Conservation (phyloP, 2,113 vertebrate genomes). For the Rhodinocichla rosea region DNA sequence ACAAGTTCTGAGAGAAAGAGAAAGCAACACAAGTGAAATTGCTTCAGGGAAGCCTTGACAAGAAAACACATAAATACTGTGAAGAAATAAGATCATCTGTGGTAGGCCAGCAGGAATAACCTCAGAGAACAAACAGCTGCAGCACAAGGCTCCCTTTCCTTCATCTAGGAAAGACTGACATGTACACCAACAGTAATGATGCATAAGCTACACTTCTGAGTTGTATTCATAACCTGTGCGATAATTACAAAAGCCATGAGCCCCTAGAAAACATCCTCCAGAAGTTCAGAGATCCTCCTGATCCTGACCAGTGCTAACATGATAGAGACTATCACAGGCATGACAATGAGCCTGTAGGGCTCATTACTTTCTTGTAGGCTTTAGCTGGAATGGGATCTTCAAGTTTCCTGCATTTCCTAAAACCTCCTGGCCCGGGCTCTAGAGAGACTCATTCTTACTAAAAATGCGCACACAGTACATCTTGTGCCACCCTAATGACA, state of each 20-base stretch:
- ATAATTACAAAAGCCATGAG: neutral
- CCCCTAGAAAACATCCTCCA: neutral
- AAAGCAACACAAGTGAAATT: neutral
- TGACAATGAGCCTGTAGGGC: neutral
- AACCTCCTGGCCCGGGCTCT: neutral
- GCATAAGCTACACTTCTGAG: neutral
- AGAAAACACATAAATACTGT: neutral
- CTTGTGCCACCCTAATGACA: slow-evolving; percentile 33
- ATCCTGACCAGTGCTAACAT: neutral
- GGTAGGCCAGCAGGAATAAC: neutral
- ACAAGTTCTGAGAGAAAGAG: neutral
- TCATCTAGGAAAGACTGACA: neutral
- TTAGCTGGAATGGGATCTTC: neutral
- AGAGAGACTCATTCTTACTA: slow-evolving; percentile 15
- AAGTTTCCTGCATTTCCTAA: neutral
- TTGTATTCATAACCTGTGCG: neutral
- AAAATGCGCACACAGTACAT: slow-evolving; percentile 35
- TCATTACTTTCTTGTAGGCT: neutral
- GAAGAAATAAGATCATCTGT: neutral
- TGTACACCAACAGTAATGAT: neutral
- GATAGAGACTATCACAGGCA: neutral
- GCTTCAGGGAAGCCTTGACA: neutral
- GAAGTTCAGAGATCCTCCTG: neutral
- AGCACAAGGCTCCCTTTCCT: neutral
- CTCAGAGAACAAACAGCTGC: neutral